Base-by-base conservation (phyloP, 2,113 vertebrate genomes). In the Beaufortia kweichowensis region DNA sequence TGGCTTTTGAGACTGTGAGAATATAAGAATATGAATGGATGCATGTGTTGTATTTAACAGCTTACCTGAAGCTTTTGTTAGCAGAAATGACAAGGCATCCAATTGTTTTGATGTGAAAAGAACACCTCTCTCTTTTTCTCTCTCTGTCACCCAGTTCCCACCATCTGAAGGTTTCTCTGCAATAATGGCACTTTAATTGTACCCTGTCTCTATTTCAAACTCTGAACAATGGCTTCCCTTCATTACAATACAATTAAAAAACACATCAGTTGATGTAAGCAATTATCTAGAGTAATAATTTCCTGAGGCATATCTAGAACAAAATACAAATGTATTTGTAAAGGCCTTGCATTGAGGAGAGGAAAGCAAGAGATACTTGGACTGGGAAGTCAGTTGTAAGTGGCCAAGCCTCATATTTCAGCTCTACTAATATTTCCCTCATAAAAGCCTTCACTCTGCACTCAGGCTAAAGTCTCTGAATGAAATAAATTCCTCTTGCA, bases 351-450 rank as follows among this genome's bases (percentile, higher is more conserved):
- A 79, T 78, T 78, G 85, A 83, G 82, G 11, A 5, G 66, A 56
- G 50, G 79, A 78, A 66, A 79, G 84, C 82, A 66, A 76, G 83
- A 71, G 71, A 53, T 68, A 41, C 75, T 74, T 9, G 21, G 77
- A 67, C 75, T 57, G 82, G 78, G 68, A 59, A 82, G 72, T 75
- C 6, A 64, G 46, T 29, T 76, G 70, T 59, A 68, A 78, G 62
- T 81, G 83, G 86, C 80, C 74, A 70, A 21, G 65, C 69, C 61
- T 91, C 88, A 70, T 50, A 86, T 91, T 91, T 89, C 89, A 87
- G 48, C 84, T 83, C 85, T 91, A 88, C 89, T 86, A 84, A 79
- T 75, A 90, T 92, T 89, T 87, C 81, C 75, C 65, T 65, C 80
- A 84, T 83, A 83, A 86, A 84, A 85, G 81, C 56, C 82, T 68